phyloP scores from a whole-genome alignment of 2,113 vertebrate species.

The Myodes glareolus region DNA sequence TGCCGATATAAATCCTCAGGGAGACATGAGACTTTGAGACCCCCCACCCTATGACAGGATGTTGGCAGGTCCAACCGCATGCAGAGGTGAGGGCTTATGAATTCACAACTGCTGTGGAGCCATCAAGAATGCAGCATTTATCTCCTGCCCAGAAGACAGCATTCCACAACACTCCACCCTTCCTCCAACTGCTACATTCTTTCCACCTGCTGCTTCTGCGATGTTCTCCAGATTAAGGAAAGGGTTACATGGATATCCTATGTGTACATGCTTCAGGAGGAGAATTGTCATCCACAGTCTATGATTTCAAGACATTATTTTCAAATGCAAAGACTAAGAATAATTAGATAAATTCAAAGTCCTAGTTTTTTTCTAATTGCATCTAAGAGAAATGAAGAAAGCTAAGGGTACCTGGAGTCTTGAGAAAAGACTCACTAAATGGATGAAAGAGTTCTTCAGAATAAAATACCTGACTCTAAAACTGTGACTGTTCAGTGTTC shows the following conservation, averaged over 20 bases:
- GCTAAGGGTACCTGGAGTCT: background rate
- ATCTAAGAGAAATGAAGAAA: conserved; percentile 24
- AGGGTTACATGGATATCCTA: background rate
- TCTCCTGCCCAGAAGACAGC: background rate
- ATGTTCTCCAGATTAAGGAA: background rate
- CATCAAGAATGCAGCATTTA: background rate
- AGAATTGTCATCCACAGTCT: background rate
- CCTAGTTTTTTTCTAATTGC: background rate
- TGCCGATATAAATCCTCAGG: background rate
- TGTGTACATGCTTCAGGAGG: background rate
- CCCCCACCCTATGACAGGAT: too few relatives aligned
- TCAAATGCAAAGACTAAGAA: conserved; percentile 28
- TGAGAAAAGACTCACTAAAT: background rate
- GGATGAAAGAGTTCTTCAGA: conserved; percentile 1
- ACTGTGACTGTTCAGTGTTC: background rate
- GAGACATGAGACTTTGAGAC: background rate
- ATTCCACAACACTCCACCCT: background rate
- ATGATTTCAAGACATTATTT: background rate
- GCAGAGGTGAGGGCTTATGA: background rate
- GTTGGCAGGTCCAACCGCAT: background rate
- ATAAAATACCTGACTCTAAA: conserved; percentile 54
- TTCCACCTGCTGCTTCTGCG: background rate
- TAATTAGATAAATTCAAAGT: background rate
- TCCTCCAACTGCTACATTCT: background rate
- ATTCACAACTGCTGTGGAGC: background rate